These are phyloP conservation scores for Monarcha castaneiventris DNA, from an alignment of 2,113 vertebrate species.

Conservation along the genomic window DNA sequence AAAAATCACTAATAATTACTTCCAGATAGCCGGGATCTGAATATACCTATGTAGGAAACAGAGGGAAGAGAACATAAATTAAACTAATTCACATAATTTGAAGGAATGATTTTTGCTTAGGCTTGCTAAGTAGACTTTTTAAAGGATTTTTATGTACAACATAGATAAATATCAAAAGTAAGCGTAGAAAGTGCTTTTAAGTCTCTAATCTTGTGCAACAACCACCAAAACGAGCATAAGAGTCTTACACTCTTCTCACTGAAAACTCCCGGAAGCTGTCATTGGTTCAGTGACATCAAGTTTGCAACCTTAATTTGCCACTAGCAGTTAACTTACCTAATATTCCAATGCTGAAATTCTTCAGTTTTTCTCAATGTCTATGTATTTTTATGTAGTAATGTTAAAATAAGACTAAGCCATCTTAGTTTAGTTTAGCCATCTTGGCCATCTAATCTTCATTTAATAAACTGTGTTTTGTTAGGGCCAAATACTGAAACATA, in stretches of 20 bases:
- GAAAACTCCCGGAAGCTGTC: background rate
- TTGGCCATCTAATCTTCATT: background rate
- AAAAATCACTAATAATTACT: background rate
- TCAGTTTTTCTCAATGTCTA: background rate
- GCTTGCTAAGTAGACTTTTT: background rate
- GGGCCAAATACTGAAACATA: background rate
- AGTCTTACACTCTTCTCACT: background rate
- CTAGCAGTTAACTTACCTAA: background rate
- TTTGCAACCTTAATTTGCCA: background rate
- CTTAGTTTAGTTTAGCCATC: no score
- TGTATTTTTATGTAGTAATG: background rate
- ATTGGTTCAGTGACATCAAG: background rate
- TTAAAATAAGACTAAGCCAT: background rate
- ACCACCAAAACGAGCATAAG: background rate
- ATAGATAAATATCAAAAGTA: background rate
- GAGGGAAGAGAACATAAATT: background rate
- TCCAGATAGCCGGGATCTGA: background rate
- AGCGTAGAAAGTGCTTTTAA: background rate
- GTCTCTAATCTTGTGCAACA: background rate
- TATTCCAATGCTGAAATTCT: background rate
- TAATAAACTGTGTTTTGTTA: background rate
- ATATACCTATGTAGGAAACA: background rate
- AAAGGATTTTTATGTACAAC: background rate
- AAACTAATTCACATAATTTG: background rate
- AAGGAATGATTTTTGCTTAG: background rate